Percentiles rank a stretch among this genome's conserved stretches.
phyloP scores from a whole-genome alignment of 2,797 vertebrate species.

The Chiroxiphia lanceolata region DNA sequence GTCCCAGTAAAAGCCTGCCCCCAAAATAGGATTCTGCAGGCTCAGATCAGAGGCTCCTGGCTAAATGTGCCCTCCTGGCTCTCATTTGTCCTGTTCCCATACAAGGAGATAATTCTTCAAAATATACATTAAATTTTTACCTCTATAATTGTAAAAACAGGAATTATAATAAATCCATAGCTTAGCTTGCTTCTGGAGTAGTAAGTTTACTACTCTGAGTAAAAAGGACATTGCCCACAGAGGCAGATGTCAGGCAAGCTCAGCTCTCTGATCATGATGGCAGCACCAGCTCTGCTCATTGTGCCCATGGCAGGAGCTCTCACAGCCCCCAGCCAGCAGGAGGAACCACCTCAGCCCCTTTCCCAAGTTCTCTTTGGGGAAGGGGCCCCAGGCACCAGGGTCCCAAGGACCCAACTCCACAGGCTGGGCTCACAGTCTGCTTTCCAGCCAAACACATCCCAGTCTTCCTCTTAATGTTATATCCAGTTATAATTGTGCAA shows the following conservation, averaged over 20 bases:
- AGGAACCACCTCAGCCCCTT: not conserved
- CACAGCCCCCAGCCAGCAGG: not conserved
- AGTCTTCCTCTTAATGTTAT: not conserved
- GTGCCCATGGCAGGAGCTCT: not conserved
- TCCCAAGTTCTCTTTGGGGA: fast-evolving
- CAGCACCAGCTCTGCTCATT: not conserved
- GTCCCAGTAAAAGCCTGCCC: not conserved
- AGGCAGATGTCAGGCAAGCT: fast-evolving
- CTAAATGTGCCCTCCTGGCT: not conserved
- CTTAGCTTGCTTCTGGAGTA: no score
- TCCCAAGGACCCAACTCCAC: fast-evolving
- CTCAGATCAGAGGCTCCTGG: not conserved
- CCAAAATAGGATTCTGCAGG: not conserved
- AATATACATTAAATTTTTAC: not conserved
- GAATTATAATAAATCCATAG: fast-evolving
- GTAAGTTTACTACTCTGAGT: fast-evolving
- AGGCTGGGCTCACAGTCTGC: fast-evolving
- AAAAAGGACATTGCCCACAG: not conserved
- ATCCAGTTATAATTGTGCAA: not conserved
- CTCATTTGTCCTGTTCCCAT: not conserved
- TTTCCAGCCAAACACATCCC: not conserved
- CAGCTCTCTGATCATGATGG: fast-evolving
- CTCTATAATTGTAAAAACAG: not conserved
- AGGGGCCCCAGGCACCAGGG: not conserved
- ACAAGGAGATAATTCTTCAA: not conserved